Base-by-base conservation (phyloP, 1,140 invertebrate genomes). In the Paraescarpia echinospica region DNA sequence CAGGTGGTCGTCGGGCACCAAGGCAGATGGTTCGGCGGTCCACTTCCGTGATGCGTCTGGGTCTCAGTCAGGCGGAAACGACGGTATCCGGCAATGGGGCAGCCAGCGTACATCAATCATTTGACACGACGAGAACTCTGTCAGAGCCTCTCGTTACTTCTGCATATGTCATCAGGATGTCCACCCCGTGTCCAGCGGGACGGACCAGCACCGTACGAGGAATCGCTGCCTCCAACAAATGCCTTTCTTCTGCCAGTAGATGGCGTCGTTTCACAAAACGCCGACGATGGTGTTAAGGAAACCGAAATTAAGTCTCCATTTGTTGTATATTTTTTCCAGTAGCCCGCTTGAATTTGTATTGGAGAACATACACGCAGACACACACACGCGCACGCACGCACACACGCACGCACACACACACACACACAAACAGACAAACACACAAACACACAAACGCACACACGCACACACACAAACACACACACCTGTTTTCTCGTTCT, bases 351-450 rank as follows among this genome's bases (percentile, higher is more conserved):
- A n/a, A n/a, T n/a, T n/a, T n/a, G n/a, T n/a, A n/a, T n/a, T n/a
- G n/a, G n/a, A n/a, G n/a, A n/a, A 41, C 41, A 41, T 12, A 41
- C 41, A 41, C 89, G 33, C 89, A 90, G 14, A 90, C 89, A 90
- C 89, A 33, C 89, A n/a, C 89, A 90, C 89, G 33, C 89, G 33
- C 91, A 91, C 91, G n/a, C 91, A 35, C 91, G 41, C 91, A 22
- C 91, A 91, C 91, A 91, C 48, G 31, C 91, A 91, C 34, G n/a
- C 91, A 91, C 91, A 59, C 91, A 91, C 91, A 59, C 91, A 91
- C 91, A 41, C 91, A 91, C 91, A 91, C 91, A 34, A 4, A 34
- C 34, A 89, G 4, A 89, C 89, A 89, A 4, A 89, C 89, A 89
- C 34, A 89, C n/a, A 89, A 4, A 89, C 89, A 89, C 41, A 41